A percentile compares a stretch with the other conserved stretches of the same genome.
phyloP scores from a whole-genome alignment of 2,797 vertebrate species.

The Rhabdomys pumilio region DNA sequence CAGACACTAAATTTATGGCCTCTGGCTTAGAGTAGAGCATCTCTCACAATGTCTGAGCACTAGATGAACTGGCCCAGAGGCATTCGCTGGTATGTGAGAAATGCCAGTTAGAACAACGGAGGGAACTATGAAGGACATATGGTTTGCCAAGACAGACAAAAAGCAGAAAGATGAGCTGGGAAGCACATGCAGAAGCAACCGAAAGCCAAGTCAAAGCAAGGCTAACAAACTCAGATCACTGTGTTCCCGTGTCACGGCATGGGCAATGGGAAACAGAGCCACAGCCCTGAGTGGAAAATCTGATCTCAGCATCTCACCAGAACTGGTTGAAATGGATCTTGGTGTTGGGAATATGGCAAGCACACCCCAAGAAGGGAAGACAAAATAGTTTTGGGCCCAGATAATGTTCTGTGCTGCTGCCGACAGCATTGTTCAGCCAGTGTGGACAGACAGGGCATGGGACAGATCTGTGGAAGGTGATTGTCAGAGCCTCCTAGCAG shows the following conservation, averaged over 20 bases:
- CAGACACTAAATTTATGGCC: not conserved
- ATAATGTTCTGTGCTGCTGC: not conserved
- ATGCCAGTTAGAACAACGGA: not conserved
- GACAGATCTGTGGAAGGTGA: not conserved
- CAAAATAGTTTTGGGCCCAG: slow-evolving; percentile 11
- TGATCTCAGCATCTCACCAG: slow-evolving; percentile 29
- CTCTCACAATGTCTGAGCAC: not conserved
- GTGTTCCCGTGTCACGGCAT: not conserved
- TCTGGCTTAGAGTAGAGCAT: not conserved
- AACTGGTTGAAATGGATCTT: not conserved
- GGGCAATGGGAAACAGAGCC: not conserved
- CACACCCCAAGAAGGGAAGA: not conserved
- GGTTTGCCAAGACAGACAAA: not conserved
- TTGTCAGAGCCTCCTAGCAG: not conserved
- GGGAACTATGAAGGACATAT: not conserved
- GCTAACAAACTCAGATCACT: not conserved
- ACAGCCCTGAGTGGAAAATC: slow-evolving; percentile 14
- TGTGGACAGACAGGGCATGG: not conserved
- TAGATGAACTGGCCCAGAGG: not conserved
- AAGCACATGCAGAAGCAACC: not conserved
- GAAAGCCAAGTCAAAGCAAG: not conserved
- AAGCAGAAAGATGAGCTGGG: not conserved
- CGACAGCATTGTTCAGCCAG: not conserved
- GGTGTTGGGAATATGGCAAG: not conserved
- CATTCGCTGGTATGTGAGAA: not conserved